Base-by-base conservation (phyloP, 2,113 vertebrate species). In the Xiphorhynchus elegans region DNA sequence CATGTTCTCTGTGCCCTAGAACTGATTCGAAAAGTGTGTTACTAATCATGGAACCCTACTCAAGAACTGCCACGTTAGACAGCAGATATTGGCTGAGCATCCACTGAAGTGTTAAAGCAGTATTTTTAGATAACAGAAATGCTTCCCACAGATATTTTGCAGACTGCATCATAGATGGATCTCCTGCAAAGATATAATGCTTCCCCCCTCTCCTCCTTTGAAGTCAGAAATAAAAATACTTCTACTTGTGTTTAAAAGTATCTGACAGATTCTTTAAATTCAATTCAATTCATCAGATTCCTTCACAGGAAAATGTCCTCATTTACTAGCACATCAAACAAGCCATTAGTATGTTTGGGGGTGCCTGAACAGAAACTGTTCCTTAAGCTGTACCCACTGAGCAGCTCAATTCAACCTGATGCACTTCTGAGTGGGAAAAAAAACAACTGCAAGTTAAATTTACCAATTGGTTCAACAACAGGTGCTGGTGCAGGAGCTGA, bases 401-500 rank as follows among this genome's bases (percentile, higher is more conserved):
- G 62, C 60, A 60, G 29, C 33, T 68, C 33, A 39, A 59, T 42
- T 79, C 67, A 83, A 68, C 31, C 40, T 2, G 5, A 42, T 24
- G 23, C 0, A 2, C 8, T 59, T 87, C 46, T 1, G 2, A 46
- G 0, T 10, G 13, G 14, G 63, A 50, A 63, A 47, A 47, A 47
- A 79, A 70, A 26, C 13, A 90, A 47, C 25, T 69, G 20, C 2
- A 23, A 94, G n/a, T 73, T 87, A 73, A 25, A 68, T 84, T 99
- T 97, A 99, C 99, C 99, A 87, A 97, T 96, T 66, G 94, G 90
- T 98, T 98, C 97, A 78, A 97, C 84, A 3, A 98, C 96, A 83
- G 98, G 96, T 37, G 98, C 95, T 42, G 98, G 98, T 49, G 97
- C 93, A 10, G 97, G 95, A 93, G 98, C 98, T 13, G 99, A 98